Conservation (phyloP, 2,888 invertebrate species). For the Julus scandinavius region DNA sequence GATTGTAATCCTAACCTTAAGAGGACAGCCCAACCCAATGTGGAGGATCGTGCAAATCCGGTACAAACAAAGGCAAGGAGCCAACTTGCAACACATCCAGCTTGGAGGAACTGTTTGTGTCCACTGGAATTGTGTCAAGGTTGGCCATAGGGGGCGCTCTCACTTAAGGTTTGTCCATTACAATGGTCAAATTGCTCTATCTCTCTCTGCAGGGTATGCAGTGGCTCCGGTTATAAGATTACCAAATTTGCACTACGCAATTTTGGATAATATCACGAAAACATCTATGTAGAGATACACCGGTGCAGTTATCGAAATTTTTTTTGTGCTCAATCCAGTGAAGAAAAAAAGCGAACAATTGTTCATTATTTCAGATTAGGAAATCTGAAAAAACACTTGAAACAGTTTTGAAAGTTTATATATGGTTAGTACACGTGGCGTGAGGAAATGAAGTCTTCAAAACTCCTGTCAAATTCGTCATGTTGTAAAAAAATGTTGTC, state of each 20-base stretch:
- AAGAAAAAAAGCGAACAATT: too few relatives aligned
- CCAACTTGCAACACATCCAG: background rate
- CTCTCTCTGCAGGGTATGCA: background rate
- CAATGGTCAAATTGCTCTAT: background rate
- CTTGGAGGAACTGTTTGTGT: background rate
- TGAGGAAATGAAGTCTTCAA: background rate
- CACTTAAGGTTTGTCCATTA: background rate
- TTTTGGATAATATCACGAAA: too few relatives aligned
- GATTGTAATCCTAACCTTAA: background rate
- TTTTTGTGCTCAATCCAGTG: too few relatives aligned
- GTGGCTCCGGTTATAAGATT: too few relatives aligned
- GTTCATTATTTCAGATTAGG: too few relatives aligned
- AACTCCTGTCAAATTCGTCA: background rate
- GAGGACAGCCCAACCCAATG: conserved; percentile 4
- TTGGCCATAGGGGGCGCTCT: conserved; percentile 5
- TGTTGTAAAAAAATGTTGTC: background rate
- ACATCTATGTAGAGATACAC: too few relatives aligned
- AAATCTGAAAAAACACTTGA: too few relatives aligned
- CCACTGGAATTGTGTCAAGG: conserved; percentile 37
- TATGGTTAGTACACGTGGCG: too few relatives aligned
- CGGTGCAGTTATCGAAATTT: too few relatives aligned
- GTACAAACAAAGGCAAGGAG: background rate
- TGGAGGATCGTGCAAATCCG: background rate
- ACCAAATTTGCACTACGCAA: too few relatives aligned
- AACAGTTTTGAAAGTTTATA: too few relatives aligned